Evolutionary conservation across 2,888 invertebrate genomes (phyloP).

Genomic region (Copidosoma aretas): DNA sequence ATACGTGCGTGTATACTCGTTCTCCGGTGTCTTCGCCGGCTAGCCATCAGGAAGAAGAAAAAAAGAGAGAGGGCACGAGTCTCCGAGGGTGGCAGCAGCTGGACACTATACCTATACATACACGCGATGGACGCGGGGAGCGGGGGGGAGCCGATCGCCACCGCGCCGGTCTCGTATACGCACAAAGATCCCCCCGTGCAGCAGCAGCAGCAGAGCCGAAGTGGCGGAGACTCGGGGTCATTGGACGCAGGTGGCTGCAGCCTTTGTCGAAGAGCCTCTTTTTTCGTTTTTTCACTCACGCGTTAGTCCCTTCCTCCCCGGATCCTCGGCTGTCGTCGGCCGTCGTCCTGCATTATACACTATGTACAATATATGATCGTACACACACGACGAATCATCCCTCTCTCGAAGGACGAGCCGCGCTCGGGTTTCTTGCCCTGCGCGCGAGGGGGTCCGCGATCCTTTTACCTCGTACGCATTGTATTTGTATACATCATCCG

Average conservation of each 20-base stretch:
- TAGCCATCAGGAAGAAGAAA: background rate
- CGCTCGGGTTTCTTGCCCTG: slow-evolving; percentile 13
- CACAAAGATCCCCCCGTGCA: too few species aligned
- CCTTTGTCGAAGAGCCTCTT: slow-evolving; percentile 17
- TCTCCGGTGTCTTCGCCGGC: slow-evolving; percentile 1
- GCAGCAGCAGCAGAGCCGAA: background rate
- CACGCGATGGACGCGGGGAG: background rate
- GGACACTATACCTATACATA: background rate
- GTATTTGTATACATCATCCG: too few species aligned
- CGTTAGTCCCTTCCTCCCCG: background rate
- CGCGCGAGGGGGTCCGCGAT: background rate
- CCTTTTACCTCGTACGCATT: background rate
- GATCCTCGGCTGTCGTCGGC: background rate
- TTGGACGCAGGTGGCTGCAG: slow-evolving; percentile 25
- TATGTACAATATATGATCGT: background rate
- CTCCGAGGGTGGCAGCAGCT: background rate
- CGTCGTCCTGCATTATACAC: background rate
- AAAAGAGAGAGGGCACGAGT: background rate
- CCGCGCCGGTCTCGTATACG: background rate
- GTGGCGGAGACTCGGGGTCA: slow-evolving; percentile 15
- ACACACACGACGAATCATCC: slow-evolving; percentile 8
- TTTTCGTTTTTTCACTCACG: too few species aligned
- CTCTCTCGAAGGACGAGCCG: background rate
- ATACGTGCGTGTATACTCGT: too few species aligned
- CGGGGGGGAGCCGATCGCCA: background rate